phyloP scores from a whole-genome alignment of 2,797 vertebrate species.

The Peromyscus eremicus region DNA sequence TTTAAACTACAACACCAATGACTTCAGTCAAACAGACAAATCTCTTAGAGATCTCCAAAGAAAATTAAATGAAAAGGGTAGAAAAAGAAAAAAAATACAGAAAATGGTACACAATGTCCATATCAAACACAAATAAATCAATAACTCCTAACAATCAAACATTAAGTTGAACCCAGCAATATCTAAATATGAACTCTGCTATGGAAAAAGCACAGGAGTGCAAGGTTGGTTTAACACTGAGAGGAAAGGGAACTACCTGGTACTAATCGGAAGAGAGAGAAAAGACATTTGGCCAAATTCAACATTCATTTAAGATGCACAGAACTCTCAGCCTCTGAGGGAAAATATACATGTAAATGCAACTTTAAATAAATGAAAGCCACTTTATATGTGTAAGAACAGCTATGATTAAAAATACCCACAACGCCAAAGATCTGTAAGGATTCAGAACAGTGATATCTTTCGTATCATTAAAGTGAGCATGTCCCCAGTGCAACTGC shows the following conservation, averaged over 20 bases:
- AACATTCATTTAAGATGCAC: not conserved
- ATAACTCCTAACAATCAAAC: not conserved
- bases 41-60: not conserved
- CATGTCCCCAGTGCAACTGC: not conserved
- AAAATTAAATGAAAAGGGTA: not conserved
- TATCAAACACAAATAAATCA: not conserved
- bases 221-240: not conserved
- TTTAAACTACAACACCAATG: not conserved
- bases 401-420: not conserved
- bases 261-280: not conserved
- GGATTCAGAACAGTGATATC: not conserved
- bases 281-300: not conserved
- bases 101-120: not conserved
- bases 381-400: not conserved
- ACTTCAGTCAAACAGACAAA: not conserved
- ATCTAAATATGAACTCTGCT: not conserved
- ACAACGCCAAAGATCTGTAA: not conserved
- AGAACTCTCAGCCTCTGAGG: not conserved
- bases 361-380: not conserved
- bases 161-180: not conserved
- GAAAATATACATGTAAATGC: not conserved
- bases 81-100: not conserved
- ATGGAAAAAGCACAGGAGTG: not conserved
- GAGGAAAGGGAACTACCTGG: not conserved
- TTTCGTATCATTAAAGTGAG: not conserved